Evolutionary conservation across 37 sponge, comb jelly and placozoan genomes (phyloP).

Genomic region (Amphimedon queenslandica): DNA sequence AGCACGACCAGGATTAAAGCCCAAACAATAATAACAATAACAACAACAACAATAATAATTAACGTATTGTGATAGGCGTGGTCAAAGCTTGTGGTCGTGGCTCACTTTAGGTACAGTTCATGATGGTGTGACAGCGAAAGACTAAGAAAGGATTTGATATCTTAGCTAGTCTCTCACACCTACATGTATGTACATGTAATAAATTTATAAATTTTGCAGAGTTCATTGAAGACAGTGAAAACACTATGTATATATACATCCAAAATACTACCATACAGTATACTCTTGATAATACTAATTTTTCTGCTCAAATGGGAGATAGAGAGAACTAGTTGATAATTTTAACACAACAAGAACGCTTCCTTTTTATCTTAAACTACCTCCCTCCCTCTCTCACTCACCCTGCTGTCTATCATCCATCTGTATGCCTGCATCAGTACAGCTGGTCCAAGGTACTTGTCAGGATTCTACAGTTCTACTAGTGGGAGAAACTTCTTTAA

Average conservation of each 20-base stretch:
- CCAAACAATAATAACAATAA: slow-evolving; percentile 30
- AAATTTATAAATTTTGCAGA: neutral
- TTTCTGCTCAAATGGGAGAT: too few relatives aligned
- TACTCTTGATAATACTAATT: too few relatives aligned
- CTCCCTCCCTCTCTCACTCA: too few relatives aligned
- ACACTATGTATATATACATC: too few relatives aligned
- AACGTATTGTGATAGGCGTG: too few relatives aligned
- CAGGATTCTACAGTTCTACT: slow-evolving; percentile 97
- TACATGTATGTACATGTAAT: slow-evolving; percentile 72
- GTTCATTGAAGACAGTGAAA: neutral
- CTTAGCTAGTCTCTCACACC: slow-evolving; percentile 79
- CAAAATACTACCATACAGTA: too few relatives aligned
- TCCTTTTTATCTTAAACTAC: too few relatives aligned
- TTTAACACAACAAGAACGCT: too few relatives aligned
- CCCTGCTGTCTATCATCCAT: slow-evolving; percentile 93
- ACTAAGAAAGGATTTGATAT: slow-evolving; percentile 88
- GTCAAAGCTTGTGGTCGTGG: slow-evolving; percentile 85
- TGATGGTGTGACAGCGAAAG: slow-evolving; percentile 95
- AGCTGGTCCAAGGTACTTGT: slow-evolving; percentile 97
- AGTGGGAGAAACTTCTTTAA: too few relatives aligned
- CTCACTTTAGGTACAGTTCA: slow-evolving; percentile 98
- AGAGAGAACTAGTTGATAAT: too few relatives aligned
- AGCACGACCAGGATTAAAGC: slow-evolving; percentile 94
- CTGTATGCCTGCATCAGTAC: slow-evolving; percentile 94
- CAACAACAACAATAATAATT: too few relatives aligned